Evolutionary conservation across 1,140 invertebrate species (phyloP), one percentile per base, ranked within the genome.

Genomic region (Dinoponera quadriceps): DNA sequence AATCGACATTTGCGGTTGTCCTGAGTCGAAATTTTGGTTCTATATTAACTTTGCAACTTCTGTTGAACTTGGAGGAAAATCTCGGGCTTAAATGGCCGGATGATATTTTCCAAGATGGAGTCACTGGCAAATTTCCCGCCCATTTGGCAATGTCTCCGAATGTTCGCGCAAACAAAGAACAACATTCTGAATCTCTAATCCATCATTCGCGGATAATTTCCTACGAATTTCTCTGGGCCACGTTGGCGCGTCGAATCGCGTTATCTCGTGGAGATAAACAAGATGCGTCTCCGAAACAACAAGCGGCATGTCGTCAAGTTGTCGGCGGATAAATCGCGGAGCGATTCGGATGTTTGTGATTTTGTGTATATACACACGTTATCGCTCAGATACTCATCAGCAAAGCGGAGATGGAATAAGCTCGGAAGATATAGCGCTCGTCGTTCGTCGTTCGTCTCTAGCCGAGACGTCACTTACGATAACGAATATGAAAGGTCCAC

Each of bases 61-160:
- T 9, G 38, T 44, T 44, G 38, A 44, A 44, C 38, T 44, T 44
- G 38, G 11, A 7, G 38, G 38, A 9, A 44, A 44, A 44, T 44
- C 38, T 9, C 38, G 38, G 38, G 7, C 7, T 9, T 44, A 11
- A 80, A 29, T 69, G 49, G 22, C 51, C 25, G 33, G 63, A 44
- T 38, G 51, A 80, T 38, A 80, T 54, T 57, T 80, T 71, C 48
- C 54, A 27, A 75, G 59, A 75, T 63, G 29, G 51, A 18, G 48
- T 63, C 27, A 18, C 57, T 29, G 16, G 27, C 49, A 44, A 69
- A 54, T 71, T n/a, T n/a, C n/a, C 48, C 33, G 65, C 29, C 49
- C 29, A 44, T 65, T 80, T 27, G 33, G 29, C 74, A 49, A 20
- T 38, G 11, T 18, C 65, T 68, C 18, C n/a, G 33, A 78, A 69